These are phyloP conservation scores for Gadus chalcogrammus DNA, from an alignment of 2,113 vertebrate genomes.

Conservation along the genomic window DNA sequence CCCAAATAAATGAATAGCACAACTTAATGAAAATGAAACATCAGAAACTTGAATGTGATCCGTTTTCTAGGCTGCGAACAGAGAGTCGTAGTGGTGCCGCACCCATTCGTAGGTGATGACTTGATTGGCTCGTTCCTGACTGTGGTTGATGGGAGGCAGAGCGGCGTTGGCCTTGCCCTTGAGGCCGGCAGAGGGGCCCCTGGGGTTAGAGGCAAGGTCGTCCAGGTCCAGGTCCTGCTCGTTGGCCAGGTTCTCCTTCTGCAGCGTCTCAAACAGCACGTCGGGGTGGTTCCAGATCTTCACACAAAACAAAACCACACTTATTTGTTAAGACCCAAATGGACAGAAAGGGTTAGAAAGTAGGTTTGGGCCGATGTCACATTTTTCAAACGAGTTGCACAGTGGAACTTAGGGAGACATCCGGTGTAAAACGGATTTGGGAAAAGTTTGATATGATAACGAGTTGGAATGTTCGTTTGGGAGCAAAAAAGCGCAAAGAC, in stretches of 20 bases:
- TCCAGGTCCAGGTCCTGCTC: slow-evolving; percentile 97
- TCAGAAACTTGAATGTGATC: background rate
- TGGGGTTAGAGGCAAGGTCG: slow-evolving; percentile 84
- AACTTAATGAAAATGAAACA: too few species aligned
- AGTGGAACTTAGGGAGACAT: too few species aligned
- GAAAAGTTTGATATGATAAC: too few species aligned
- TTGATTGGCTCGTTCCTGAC: slow-evolving; percentile 93
- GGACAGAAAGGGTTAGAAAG: too few species aligned
- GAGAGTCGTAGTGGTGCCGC: slow-evolving; percentile 43
- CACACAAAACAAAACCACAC: background rate
- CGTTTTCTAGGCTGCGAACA: background rate
- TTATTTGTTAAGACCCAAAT: too few species aligned
- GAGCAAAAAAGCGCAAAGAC: too few species aligned
- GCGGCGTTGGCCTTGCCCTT: slow-evolving; percentile 79
- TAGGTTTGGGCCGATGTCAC: too few species aligned
- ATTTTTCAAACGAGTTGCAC: too few species aligned
- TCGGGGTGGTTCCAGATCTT: slow-evolving; percentile 99
- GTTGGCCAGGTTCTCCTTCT: slow-evolving; percentile 93
- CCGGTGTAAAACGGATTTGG: too few species aligned
- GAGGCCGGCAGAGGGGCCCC: slow-evolving; percentile 79
- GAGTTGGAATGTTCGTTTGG: too few species aligned
- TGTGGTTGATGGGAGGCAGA: slow-evolving; percentile 79
- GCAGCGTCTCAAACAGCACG: slow-evolving; percentile 90
- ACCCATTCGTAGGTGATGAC: slow-evolving; percentile 99
- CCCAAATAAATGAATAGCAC: background rate